Conservation (phyloP, 2,113 vertebrate genomes). For the Merops nubicus region DNA sequence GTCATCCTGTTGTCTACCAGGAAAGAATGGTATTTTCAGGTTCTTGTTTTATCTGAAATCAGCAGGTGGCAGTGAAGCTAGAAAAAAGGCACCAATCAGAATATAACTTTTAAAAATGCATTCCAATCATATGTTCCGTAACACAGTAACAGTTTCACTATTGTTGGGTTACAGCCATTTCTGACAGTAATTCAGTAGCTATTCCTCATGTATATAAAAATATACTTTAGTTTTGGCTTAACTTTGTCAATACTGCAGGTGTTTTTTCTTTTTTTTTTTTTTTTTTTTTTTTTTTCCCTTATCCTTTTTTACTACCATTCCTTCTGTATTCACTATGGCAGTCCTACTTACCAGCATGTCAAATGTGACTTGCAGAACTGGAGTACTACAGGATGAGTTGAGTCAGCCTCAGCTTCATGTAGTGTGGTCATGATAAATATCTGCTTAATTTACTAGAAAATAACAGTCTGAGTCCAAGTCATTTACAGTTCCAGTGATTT, state of each 20-base stretch:
- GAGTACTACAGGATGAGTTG: background rate
- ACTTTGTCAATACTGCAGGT: background rate
- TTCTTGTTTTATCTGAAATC: background rate
- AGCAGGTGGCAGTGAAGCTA: background rate
- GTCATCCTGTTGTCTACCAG: too few species aligned
- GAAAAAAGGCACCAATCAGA: background rate
- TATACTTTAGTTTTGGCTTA: background rate
- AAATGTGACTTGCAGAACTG: background rate
- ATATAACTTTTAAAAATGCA: background rate
- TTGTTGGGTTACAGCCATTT: background rate
- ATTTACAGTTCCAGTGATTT: background rate
- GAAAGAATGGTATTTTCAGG: conserved; percentile 16
- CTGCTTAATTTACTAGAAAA: background rate
- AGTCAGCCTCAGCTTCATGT: background rate
- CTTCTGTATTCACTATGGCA: background rate
- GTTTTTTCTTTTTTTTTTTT: background rate
- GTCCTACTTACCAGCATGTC: background rate
- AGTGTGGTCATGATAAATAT: background rate
- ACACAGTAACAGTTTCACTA: background rate
- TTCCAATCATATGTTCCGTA: background rate
- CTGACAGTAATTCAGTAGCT: background rate
- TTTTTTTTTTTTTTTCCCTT: too few species aligned
- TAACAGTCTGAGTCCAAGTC: background rate
- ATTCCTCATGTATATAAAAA: background rate
- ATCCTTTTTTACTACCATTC: too few species aligned